These are phyloP conservation scores for Semicossyphus pulcher DNA, from an alignment of 2,113 vertebrate species.

Conservation along the genomic window DNA sequence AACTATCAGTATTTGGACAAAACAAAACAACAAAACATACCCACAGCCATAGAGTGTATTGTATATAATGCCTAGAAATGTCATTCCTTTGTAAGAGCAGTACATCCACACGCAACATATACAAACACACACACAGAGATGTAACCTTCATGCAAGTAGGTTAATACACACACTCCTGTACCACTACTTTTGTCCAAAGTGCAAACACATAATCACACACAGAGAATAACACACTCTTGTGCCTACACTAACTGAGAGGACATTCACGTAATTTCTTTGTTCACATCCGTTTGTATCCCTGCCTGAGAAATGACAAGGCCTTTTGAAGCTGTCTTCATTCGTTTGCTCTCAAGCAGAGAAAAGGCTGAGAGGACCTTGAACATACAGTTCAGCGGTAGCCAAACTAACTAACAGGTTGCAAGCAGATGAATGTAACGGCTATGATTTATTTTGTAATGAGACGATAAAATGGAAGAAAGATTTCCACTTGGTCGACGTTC, in stretches of 20 bases:
- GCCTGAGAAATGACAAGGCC: constrained; percentile 1
- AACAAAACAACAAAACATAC: too few relatives aligned
- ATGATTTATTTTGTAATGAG: background rate
- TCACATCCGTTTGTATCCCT: constrained; percentile 4
- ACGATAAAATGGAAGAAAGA: background rate
- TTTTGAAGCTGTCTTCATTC: background rate
- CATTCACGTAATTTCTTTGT: background rate
- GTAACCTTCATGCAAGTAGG: background rate
- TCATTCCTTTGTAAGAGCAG: background rate
- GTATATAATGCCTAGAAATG: too few relatives aligned
- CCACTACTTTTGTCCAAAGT: background rate
- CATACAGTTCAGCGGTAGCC: background rate
- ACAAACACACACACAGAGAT: background rate
- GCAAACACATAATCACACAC: background rate
- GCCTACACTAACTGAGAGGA: background rate
- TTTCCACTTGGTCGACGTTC: too few relatives aligned
- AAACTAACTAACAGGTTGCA: background rate
- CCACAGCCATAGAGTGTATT: too few relatives aligned
- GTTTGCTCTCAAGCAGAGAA: background rate
- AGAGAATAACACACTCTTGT: background rate
- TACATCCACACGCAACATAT: background rate
- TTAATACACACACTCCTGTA: background rate
- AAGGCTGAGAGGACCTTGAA: background rate
- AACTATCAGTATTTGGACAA: too few relatives aligned
- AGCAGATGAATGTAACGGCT: background rate